Conservation (phyloP, 2,113 vertebrate genomes). For the Hydrochoerus hydrochaeris region DNA sequence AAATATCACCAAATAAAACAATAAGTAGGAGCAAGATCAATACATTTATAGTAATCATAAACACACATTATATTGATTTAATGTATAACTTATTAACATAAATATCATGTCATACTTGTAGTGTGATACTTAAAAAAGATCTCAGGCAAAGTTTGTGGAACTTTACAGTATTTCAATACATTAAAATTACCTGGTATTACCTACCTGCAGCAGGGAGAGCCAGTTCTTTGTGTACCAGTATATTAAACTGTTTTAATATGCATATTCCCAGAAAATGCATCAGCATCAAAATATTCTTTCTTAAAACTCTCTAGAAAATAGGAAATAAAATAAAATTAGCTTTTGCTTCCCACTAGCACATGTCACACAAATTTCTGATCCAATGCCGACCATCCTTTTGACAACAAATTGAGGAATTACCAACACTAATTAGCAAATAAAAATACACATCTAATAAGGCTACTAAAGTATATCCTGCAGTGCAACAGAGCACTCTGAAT, state of each 20-base stretch:
- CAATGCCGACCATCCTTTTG: not conserved
- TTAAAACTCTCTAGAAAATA: constrained; percentile 42
- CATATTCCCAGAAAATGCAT: not conserved
- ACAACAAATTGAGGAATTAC: constrained; percentile 41
- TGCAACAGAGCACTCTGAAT: constrained; percentile 59
- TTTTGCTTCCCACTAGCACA: constrained; percentile 24
- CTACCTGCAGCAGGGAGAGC: not conserved
- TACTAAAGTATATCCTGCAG: constrained; percentile 54
- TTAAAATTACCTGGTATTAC: not conserved
- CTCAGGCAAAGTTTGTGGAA: not conserved
- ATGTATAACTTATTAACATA: not conserved
- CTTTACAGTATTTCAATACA: not conserved
- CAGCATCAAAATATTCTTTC: constrained; percentile 4
- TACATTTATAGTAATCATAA: not conserved
- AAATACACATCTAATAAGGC: constrained; percentile 53
- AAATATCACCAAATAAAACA: not conserved
- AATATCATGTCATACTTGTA: not conserved
- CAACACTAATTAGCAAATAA: constrained; percentile 73
- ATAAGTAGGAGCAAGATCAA: not conserved
- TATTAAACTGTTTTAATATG: constrained; percentile 19
- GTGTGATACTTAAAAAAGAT: not conserved
- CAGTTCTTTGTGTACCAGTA: not conserved
- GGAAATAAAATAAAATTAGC: not conserved
- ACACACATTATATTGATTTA: not conserved
- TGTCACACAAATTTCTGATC: constrained; percentile 33